Evolutionary conservation across 2,888 invertebrate species (phyloP), one percentile per base, ranked within the genome.

Genomic region (Parasteatoda lunata): DNA sequence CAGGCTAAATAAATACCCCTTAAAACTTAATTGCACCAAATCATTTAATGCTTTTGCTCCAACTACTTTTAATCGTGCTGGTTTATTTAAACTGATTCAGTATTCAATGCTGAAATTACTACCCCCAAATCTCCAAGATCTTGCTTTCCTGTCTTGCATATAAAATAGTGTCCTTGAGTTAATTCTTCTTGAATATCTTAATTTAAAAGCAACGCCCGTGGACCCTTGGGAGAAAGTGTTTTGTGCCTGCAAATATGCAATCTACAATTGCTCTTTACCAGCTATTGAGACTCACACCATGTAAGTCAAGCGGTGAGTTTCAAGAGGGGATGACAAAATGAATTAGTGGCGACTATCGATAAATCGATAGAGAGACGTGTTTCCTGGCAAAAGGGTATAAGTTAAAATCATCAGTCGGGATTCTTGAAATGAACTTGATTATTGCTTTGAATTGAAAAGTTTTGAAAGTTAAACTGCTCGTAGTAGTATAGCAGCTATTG

Each of bases 301-400:
- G 71, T 77, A 72, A 83, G 83, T 77, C 65, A 77, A 54, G 47
- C 65, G 11, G 72, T 71, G 71, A 76, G 70, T 71, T 76, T 69
- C 76, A 71, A 70, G 65, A 77, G 77, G 77, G 66, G 76, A 65
- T 72, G 83, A 65, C 77, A 77, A 83, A 83, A 77, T 83, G 77
- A 83, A 77, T 83, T 77, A 83, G 83, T 66, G 65, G 65, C 65
- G 71, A 66, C 65, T 65, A 83, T 77, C 72, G 83, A 77, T 83
- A 83, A 77, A 83, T 83, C 83, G 77, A 83, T 83, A 65, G 15
- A 51, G 48, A 52, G 71, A 51, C 51, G 64, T n/a, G 45, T 76
- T 82, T n/a, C 64, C 48, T 48, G 65, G 64, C 66, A 65, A 76
- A 77, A 72, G 83, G 68, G 68, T 65, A 83, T 70, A 77, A 77